A percentile compares a stretch with the other conserved stretches of the same genome.
Evolutionary conservation across 2,113 vertebrate species (phyloP).

Genomic region (Thymallus thymallus): DNA sequence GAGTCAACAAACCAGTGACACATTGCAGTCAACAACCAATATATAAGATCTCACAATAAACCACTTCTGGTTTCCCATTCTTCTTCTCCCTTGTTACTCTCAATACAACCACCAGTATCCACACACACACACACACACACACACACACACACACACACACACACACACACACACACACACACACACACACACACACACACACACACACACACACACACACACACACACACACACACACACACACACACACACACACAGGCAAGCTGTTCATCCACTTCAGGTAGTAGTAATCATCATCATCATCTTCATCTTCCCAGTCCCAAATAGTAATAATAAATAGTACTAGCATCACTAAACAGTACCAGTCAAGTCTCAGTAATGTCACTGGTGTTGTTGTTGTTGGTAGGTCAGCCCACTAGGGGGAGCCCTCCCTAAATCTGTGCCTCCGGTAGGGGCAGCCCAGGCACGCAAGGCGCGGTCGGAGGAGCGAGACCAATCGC

Average conservation of each 20-base stretch:
- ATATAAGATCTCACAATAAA: too few relatives aligned
- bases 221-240: background rate
- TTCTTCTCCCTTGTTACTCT: background rate
- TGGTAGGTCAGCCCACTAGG: conserved; percentile 3
- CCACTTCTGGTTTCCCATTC: conserved; percentile 23
- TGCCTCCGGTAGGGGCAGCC: conserved; percentile 84
- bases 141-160: conserved; percentile 4
- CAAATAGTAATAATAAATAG: background rate
- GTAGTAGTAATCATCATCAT: background rate
- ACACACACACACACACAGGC: conserved; percentile 8
- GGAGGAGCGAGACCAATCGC: conserved; percentile 55
- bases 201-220: background rate
- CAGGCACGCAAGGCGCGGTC: conserved; percentile 70
- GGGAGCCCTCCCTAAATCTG: conserved; percentile 73
- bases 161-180: background rate
- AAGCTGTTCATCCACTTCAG: conserved; percentile 5
- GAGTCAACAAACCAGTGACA: background rate
- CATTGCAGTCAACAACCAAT: conserved; percentile 19
- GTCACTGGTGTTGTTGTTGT: background rate
- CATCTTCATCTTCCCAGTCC: background rate
- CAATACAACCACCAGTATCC: background rate
- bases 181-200: conserved; percentile 14
- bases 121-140: background rate
- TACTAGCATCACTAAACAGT: background rate
- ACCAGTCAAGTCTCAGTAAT: background rate